Base-by-base conservation (phyloP, 2,888 invertebrate species). In the Incurvaria masculella region DNA sequence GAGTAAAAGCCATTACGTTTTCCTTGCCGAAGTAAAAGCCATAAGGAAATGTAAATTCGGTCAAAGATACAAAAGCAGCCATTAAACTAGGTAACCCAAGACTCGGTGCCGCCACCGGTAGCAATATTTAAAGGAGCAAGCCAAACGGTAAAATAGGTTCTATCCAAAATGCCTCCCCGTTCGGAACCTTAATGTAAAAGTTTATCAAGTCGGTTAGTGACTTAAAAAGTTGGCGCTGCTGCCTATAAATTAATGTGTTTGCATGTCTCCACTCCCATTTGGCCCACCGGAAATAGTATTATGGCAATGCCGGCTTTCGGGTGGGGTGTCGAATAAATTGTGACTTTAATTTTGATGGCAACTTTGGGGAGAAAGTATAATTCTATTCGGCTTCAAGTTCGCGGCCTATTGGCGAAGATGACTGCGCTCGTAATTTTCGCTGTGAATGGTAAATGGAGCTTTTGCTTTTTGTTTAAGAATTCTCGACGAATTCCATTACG, bases 291-390 rank as follows among this genome's bases (percentile, higher is more conserved):
- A 48, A 50, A 50, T 39, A 45, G 42, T 39, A 44, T 33, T 33
- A 33, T 14, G 33, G 33, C 33, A 33, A 42, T 41, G 21, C 19
- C 41, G 42, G 41, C 19, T 33, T 27, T 20, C 42, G n/a, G 45
- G 5, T 41, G 46, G 61, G 59, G 59, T 61, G 64, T 60, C 58
- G 62, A 68, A 69, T 72, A 72, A 70, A 72, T 68, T 69, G 68
- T 63, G 59, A 62, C 61, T 69, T 63, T 70, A 71, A 72, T 70
- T 72, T 69, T 69, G 68, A 70, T 71, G 65, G 65, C 64, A 64
- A 71, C 70, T 73, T 73, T 72, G 68, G 71, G 73, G 74, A 72
- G 72, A 69, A 66, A 65, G 64, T 62, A 65, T 74, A 74, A 75
- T 75, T 75, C 70, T 68, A 72, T 76, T 75, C 66, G 66, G 66